phyloP scores from a whole-genome alignment of 2,888 invertebrate genomes.

The Hyposoter dolosus region DNA sequence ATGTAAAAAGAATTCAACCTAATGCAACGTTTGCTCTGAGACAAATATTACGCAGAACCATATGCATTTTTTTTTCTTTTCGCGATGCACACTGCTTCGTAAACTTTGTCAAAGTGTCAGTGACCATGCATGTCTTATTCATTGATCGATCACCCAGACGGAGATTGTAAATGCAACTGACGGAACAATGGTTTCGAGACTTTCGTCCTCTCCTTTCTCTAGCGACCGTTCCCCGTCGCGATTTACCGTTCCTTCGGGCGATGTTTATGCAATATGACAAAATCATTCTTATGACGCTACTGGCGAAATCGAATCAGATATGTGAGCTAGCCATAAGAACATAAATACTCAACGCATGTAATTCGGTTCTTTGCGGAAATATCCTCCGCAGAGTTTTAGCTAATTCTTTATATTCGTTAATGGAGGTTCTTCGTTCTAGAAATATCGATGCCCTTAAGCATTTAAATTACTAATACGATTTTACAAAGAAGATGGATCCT shows the following conservation, averaged over 20 bases:
- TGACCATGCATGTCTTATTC: conserved; percentile 12
- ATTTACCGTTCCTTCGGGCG: background rate
- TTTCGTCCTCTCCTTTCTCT: conserved; percentile 20
- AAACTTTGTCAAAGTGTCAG: background rate
- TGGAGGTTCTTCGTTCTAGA: background rate
- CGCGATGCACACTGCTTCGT: background rate
- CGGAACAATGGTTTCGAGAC: conserved; percentile 41
- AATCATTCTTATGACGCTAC: conserved; percentile 23
- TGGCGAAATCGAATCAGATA: conserved; percentile 33
- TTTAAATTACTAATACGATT: too few relatives aligned
- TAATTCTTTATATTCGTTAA: background rate
- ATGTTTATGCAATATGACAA: conserved; percentile 26
- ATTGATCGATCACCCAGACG: background rate
- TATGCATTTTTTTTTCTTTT: background rate
- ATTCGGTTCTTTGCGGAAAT: too few relatives aligned
- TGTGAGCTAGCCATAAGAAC: background rate
- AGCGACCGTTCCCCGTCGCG: conserved; percentile 23
- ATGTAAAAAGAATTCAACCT: conserved; percentile 21
- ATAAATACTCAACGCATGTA: too few relatives aligned
- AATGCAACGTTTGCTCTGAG: conserved; percentile 5
- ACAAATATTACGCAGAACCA: background rate
- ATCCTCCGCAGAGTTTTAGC: too few relatives aligned
- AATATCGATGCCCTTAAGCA: background rate
- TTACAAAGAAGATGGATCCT: background rate
- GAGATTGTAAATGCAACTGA: conserved; percentile 17